These are phyloP conservation scores for Eulacestoma nigropectus DNA, from an alignment of 2,113 vertebrate species.

Conservation along the genomic window DNA sequence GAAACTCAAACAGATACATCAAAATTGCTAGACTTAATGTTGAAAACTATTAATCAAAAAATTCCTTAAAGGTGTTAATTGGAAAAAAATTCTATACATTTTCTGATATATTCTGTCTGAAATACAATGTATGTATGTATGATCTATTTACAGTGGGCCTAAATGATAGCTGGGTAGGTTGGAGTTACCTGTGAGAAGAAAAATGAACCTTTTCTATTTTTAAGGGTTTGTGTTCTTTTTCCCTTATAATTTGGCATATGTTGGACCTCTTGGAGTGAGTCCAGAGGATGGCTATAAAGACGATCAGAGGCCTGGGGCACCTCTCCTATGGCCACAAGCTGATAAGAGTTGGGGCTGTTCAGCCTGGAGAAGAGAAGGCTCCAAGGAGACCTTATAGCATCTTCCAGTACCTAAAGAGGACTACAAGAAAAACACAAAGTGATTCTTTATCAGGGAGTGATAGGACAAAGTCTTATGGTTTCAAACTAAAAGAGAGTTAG, in stretches of 20 bases:
- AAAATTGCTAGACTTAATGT: background rate
- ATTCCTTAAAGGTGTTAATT: background rate
- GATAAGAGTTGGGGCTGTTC: background rate
- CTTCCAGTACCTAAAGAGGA: background rate
- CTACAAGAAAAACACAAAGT: background rate
- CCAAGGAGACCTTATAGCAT: background rate
- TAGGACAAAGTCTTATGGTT: background rate
- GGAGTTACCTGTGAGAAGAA: background rate
- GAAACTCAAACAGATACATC: background rate
- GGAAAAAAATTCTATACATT: background rate
- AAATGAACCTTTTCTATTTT: background rate
- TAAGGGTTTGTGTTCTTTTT: background rate
- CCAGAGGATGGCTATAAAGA: background rate
- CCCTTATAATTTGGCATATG: background rate
- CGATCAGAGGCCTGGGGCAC: background rate
- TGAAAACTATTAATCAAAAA: background rate
- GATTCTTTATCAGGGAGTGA: background rate
- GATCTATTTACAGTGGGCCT: background rate
- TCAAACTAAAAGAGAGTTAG: background rate
- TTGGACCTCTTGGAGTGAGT: background rate
- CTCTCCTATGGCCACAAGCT: background rate
- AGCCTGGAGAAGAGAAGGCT: background rate
- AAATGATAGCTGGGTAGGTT: background rate
- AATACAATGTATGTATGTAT: background rate
- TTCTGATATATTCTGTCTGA: background rate